Base-by-base conservation (phyloP, 2,888 invertebrate species). In the Sepiola atlantica region DNA sequence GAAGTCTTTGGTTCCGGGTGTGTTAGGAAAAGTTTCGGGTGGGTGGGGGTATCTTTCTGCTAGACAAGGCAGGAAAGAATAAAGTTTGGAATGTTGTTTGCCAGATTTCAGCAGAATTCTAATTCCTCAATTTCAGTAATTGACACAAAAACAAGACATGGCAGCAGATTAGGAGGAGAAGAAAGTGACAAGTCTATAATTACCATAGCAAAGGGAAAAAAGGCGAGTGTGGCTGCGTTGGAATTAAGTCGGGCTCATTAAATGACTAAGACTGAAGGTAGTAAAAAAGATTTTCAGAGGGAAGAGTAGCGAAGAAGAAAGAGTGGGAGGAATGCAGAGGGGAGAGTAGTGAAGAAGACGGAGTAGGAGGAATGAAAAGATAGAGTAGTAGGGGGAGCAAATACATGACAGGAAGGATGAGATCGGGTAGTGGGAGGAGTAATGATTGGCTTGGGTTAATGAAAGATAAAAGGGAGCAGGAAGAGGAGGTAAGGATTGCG, bases 61-160 rank as follows among this genome's bases (percentile, higher is more conserved):
- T 77, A 77, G 14, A n/a, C 14, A n/a, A n/a, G 77, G 77, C 77
- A 77, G n/a, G 77, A 77, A 77, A 24, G 77, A 77, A 24, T 32
- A 77, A 32, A 77, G n/a, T 77, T 77, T 77, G 77, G 77, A 77
- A 77, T 77, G 77, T 77, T 77, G 77, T 77, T 77, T 77, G 77
- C 77, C 77, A 77, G 32, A 77, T 77, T 77, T 77, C 77, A 77
- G 77, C 77, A 77, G 77, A n/a, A 77, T 77, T 77, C 77, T 77
- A 77, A 77, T 77, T 77, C 77, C 77, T 77, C 77, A 77, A 77
- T 77, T 77, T 77, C 77, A 77, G 77, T 77, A 77, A 77, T 77
- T 77, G 77, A 77, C 77, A 77, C 77, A 77, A 77, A 77, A 77
- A 77, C 77, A 77, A 77, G 77, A 16, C 16, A n/a, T 77, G 32